Conservation (phyloP, 2,888 invertebrate genomes). For the Bembecia ichneumoniformis region DNA sequence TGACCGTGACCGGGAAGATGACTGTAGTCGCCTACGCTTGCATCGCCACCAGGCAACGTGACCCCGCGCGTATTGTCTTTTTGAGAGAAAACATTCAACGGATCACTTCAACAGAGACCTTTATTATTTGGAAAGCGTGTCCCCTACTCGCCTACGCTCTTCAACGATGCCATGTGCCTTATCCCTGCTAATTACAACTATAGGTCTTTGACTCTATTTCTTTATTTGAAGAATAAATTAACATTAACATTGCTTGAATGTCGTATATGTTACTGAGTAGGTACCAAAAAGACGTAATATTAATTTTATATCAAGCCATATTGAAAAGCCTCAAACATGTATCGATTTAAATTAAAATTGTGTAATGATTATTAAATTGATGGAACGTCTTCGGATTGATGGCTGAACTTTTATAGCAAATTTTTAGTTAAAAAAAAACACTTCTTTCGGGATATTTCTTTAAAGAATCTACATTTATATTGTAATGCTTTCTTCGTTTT, state of each 20-base stretch:
- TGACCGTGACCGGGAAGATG: constrained; percentile 28
- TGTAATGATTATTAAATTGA: no score
- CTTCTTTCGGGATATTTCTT: no score
- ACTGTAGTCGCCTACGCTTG: constrained; percentile 39
- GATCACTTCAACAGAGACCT: constrained; percentile 22
- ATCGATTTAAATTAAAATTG: no score
- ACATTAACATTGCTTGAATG: constrained; percentile 10
- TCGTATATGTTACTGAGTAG: not conserved
- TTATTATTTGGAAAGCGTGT: constrained; percentile 22
- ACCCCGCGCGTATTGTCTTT: constrained; percentile 18
- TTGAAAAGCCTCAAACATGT: no score
- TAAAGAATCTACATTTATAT: no score
- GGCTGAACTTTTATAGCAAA: no score
- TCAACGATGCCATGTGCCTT: constrained; percentile 38
- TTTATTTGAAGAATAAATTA: constrained; percentile 43
- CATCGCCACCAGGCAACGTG: constrained; percentile 23
- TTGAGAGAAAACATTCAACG: constrained; percentile 12
- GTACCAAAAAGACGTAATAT: not conserved
- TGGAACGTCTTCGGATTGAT: no score
- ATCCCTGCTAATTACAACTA: constrained; percentile 59
- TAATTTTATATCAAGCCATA: no score
- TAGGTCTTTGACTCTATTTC: constrained; percentile 65
- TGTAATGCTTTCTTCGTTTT: no score
- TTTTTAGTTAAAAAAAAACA: no score
- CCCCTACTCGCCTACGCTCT: constrained; percentile 46